phyloP scores from a whole-genome alignment of 2,797 vertebrate species.

The Novumbra hubbsi region DNA sequence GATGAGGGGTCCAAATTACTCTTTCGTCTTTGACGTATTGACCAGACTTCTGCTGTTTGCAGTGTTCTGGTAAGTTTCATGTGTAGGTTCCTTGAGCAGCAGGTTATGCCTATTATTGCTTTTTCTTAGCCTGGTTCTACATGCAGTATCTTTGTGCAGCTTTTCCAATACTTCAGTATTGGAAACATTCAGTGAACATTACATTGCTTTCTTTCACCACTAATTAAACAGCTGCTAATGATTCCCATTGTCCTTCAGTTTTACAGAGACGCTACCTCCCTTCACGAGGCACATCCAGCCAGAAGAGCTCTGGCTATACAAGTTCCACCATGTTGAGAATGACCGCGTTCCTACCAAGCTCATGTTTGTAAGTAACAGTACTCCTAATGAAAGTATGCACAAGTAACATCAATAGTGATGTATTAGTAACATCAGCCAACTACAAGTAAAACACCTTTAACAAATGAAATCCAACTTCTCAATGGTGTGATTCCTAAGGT shows the following conservation, averaged over 20 bases:
- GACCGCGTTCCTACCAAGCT: conserved; percentile 64
- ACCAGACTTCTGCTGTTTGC: not conserved
- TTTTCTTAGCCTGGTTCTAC: not conserved
- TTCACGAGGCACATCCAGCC: conserved; percentile 73
- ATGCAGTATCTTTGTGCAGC: not conserved
- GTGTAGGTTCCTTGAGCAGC: not conserved
- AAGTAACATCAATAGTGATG: not conserved
- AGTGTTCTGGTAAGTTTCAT: not conserved
- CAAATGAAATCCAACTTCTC: not conserved
- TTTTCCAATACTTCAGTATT: not conserved
- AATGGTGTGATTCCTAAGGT: not conserved
- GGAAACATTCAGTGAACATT: not conserved
- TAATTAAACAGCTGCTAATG: not conserved
- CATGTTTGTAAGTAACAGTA: conserved; percentile 69
- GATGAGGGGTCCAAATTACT: not conserved
- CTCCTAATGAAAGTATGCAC: not conserved
- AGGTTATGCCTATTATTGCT: not conserved
- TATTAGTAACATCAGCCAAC: not conserved
- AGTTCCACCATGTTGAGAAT: conserved; percentile 54
- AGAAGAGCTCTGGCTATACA: conserved; percentile 78
- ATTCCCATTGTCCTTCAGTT: conserved; percentile 32
- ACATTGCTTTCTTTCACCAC: not conserved
- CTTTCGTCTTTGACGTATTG: not conserved
- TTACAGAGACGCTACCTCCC: conserved; percentile 62
- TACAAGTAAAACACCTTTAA: not conserved